Percentiles rank a stretch among this genome's conserved stretches.
Evolutionary conservation across 2,888 invertebrate species (phyloP).

Genomic region (Ornithoptera priamus): DNA sequence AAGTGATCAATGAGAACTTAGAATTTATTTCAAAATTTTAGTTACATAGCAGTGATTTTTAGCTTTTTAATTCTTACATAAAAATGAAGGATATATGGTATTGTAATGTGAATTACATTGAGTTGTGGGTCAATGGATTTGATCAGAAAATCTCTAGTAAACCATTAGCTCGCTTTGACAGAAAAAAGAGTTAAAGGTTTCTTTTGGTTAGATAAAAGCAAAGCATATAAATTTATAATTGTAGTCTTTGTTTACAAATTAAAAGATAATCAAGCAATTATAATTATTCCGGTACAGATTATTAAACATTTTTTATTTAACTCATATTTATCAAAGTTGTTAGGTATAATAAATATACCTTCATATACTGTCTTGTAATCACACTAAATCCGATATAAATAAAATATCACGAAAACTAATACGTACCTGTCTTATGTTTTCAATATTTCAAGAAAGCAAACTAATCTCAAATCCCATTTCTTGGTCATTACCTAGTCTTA

Average conservation of each 20-base stretch:
- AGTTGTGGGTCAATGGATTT: neutral
- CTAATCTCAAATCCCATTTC: conserved; percentile 22
- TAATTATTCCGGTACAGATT: neutral
- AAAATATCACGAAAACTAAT: neutral
- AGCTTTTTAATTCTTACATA: neutral
- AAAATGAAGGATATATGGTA: neutral
- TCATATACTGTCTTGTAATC: conserved; percentile 18
- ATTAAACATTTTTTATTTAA: neutral
- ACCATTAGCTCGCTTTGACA: neutral
- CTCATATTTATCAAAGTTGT: too few relatives aligned
- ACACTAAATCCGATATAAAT: neutral
- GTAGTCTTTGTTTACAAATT: neutral
- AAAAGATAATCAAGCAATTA: neutral
- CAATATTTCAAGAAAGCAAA: conserved; percentile 7
- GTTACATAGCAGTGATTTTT: neutral
- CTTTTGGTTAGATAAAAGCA: neutral
- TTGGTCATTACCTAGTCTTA: conserved; percentile 12
- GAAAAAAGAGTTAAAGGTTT: neutral
- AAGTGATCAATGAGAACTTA: neutral
- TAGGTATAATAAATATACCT: neutral
- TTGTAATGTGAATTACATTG: neutral
- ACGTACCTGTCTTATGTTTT: conserved; percentile 21
- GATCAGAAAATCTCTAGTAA: neutral
- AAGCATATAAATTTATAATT: too few relatives aligned
- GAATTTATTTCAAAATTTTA: neutral